Base-by-base conservation (phyloP, 2,113 vertebrate species). In the Eupsittula cactorum region DNA sequence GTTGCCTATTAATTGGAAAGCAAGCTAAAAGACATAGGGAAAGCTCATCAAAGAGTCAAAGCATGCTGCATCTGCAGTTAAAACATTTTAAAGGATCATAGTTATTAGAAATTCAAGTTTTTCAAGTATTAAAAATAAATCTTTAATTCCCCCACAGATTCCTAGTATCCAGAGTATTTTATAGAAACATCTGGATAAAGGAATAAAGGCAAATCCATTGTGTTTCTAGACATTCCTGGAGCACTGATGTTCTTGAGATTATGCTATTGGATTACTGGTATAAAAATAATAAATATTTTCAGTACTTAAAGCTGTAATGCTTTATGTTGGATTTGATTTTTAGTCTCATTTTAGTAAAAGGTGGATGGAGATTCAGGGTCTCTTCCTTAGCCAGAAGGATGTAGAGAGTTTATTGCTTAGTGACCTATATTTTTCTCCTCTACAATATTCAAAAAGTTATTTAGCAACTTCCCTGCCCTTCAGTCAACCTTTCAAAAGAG, bases 241-340 rank as follows among this genome's bases (percentile, higher is more conserved):
- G 95, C 97, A 95, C 80, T 91, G 95, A 96, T 95, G 97, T 97
- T 97, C 98, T 97, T 98, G 97, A 97, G 98, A 98, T 98, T 98
- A 98, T 96, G 97, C 92, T 97, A 97, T 97, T 98, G 97, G 98
- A 98, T 98, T 98, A 98, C 97, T 98, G 97, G 95, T 96, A 90
- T 96, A 95, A 97, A 97, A 98, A 98, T 98, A 98, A 98, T 98
- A 98, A 98, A 98, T 98, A 98, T 97, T 98, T 98, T 97, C 97
- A 96, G 96, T 97, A 97, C 98, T 98, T 98, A 98, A 97, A 97
- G 95, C 97, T 98, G 94, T 98, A 98, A 98, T 97, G 97, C 96
- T 97, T 96, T 97, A 96, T 95, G 96, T 95, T 96, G 98, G 98
- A 98, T 98, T 98, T 98, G 94, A 97, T 97, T 98, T 98, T 98